Base-by-base conservation (phyloP, 2,888 invertebrate genomes). In the Orthosia cruda region DNA sequence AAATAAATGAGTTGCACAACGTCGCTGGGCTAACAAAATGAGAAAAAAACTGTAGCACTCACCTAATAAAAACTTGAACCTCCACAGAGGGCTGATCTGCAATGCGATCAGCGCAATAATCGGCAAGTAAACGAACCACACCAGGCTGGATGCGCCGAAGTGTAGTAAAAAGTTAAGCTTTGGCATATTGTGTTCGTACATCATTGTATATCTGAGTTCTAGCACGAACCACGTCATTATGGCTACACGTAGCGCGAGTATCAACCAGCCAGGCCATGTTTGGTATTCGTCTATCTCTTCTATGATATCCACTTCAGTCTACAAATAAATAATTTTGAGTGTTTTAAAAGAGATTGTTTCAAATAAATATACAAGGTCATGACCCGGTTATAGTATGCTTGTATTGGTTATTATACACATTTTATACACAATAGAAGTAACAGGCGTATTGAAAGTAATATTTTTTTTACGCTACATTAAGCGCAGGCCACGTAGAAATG, bases 71-170 rank as follows among this genome's bases (percentile, higher is more conserved):
- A 99, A 97, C 96, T 99, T 99, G 94, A 98, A 99, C 95, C 99
- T 97, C 99, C 99, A 99, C 89, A 99, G 97, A 61, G 99, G 98
- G 80, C 99, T 99, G 71, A 99, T 98, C 96, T 99, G 99, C 71
- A 99, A 97, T 16, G 99, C 99, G 87, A 99, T 98, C 70, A 99
- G 97, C 71, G 99, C 99, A 84, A 99, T 98, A 77, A 99, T 98
- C 16, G 99, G 99, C 91, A 99, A 97, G 94, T 99, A 99, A 87
- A 99, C 99, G 92, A 99, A 99, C 99, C 99, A 99, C 16, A 99
- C 99, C 55, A 99, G 97, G 91, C 99, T 99, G 20, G 99, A 99
- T 18, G 99, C 99, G 71, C 99, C 99, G 94, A 99, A 99, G 93
- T 99, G 99, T 66, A 99, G 97, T 72, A 99, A 97, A 94, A 99